Evolutionary conservation across 2,113 vertebrate genomes (phyloP), one percentile per base, ranked within the genome.

Genomic region (Sebastes schlegelii): DNA sequence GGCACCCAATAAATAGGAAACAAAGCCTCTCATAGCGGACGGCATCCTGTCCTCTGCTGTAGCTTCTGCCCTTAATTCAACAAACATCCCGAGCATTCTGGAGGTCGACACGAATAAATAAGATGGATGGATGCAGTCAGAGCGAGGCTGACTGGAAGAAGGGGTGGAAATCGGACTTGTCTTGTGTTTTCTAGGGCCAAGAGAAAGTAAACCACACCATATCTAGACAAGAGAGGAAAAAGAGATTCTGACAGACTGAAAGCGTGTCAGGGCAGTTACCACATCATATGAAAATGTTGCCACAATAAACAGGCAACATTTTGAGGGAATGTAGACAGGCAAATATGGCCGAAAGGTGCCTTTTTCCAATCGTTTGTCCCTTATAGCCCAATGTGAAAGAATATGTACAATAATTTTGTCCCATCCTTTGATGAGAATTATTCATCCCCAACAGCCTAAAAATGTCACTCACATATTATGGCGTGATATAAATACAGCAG

Each of bases 1-100:
- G 92, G 88, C 89, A 85, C 88, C 83, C 68, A 92, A 93, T 92
- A 92, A 93, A 93, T 92, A 92, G 85, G 74, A 93, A 91, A 88
- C 85, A 55, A 74, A 86, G 65, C 63, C 54, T 80, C 55, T 87
- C 17, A 45, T 49, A 19, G 65, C 19, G 90, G 89, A 93, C 85
- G 79, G 90, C 64, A 69, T 89, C 87, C 83, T 74, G 79, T 72
- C 83, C 86, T 74, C 69, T 40, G 66, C 72, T 76, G 64, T 64
- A 84, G 82, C 67, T 64, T 68, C 80, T 49, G 71, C 55, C 34
- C 64, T 84, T 11, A n/a, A 74, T 54, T 77, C 23, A 55, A 65
- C 74, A 73, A 67, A 80, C 83, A 51, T 45, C 43, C 13, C 11
- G 46, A 81, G 80, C 57, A 34, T 64, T 72, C 71, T 42, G 79